Percentiles rank a stretch among this genome's conserved stretches.
These are phyloP conservation scores for Clarias macrocephalus DNA, from an alignment of 2,113 vertebrate genomes.

Conservation along the genomic window DNA sequence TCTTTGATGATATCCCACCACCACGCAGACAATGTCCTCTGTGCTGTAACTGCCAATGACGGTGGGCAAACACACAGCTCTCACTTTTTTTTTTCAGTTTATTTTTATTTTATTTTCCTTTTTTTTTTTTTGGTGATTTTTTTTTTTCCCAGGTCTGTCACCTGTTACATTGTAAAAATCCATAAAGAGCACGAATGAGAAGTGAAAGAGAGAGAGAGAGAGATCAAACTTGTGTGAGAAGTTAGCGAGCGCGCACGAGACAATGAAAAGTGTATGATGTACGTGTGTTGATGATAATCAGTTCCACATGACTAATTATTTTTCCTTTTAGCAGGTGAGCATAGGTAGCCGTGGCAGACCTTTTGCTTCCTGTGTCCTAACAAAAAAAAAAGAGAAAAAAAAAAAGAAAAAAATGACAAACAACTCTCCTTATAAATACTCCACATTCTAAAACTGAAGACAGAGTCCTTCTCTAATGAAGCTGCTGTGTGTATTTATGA, in stretches of 20 bases:
- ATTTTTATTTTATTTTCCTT: slow-evolving; percentile 61
- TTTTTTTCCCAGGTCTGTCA: slow-evolving; percentile 89
- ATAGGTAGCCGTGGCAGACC: slow-evolving; percentile 87
- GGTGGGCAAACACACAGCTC: slow-evolving; percentile 84
- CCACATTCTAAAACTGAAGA: slow-evolving; percentile 92
- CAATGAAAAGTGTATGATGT: slow-evolving; percentile 67
- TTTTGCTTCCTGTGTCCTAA: slow-evolving; percentile 88
- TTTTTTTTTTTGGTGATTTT: slow-evolving; percentile 65
- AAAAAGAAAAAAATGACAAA: slow-evolving; percentile 70
- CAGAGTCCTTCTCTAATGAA: slow-evolving; percentile 88
- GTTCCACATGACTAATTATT: slow-evolving; percentile 91
- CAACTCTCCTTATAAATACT: slow-evolving; percentile 94
- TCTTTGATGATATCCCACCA: slow-evolving; percentile 98
- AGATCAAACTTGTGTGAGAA: slow-evolving; percentile 17
- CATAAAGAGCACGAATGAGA: slow-evolving; percentile 72
- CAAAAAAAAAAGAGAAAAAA: slow-evolving; percentile 58
- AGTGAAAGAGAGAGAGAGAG: slow-evolving; percentile 66
- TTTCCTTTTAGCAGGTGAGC: slow-evolving; percentile 93
- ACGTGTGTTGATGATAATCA: slow-evolving; percentile 86
- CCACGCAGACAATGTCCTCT: slow-evolving; percentile 98
- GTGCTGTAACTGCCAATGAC: slow-evolving; percentile 99
- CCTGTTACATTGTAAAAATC: slow-evolving; percentile 99
- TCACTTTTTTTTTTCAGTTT: slow-evolving; percentile 78
- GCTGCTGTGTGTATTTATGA: slow-evolving; percentile 99
- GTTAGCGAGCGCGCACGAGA: slow-evolving; percentile 54